Conservation (phyloP, 2,888 invertebrate genomes). For the Nomada goodeniana region DNA sequence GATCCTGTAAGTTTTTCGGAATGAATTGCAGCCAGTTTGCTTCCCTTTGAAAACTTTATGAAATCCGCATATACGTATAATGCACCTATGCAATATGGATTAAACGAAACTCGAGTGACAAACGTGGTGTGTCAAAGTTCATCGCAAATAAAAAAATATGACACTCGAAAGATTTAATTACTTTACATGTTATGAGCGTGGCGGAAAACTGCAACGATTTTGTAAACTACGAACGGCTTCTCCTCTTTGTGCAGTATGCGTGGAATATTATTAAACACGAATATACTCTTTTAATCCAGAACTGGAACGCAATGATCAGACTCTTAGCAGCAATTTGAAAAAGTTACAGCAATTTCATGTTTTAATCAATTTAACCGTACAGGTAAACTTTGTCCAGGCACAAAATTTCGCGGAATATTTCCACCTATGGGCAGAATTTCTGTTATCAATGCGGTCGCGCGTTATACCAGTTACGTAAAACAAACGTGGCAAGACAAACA, state of each 20-base stretch:
- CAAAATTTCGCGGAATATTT: too few species aligned
- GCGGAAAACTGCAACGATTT: not conserved
- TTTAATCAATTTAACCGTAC: not conserved
- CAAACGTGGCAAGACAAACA: too few species aligned
- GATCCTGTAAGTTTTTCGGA: too few species aligned
- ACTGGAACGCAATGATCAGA: not conserved
- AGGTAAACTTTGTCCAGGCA: not conserved
- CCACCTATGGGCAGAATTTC: too few species aligned
- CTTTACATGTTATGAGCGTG: not conserved
- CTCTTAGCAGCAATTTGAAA: constrained; percentile 6
- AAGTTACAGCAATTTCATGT: not conserved
- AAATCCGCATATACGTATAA: not conserved
- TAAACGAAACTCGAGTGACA: too few species aligned
- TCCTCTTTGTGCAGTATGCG: not conserved
- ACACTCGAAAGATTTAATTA: not conserved
- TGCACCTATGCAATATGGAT: too few species aligned
- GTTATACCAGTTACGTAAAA: too few species aligned
- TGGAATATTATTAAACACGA: not conserved
- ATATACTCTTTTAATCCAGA: not conserved
- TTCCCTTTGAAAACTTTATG: not conserved
- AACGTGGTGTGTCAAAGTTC: not conserved
- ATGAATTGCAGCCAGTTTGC: too few species aligned
- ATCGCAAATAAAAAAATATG: not conserved
- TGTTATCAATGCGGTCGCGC: too few species aligned
- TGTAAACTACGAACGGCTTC: not conserved